These are phyloP conservation scores for Stenchaetothrips biformis DNA, from an alignment of 2,888 invertebrate genomes.

Conservation along the genomic window DNA sequence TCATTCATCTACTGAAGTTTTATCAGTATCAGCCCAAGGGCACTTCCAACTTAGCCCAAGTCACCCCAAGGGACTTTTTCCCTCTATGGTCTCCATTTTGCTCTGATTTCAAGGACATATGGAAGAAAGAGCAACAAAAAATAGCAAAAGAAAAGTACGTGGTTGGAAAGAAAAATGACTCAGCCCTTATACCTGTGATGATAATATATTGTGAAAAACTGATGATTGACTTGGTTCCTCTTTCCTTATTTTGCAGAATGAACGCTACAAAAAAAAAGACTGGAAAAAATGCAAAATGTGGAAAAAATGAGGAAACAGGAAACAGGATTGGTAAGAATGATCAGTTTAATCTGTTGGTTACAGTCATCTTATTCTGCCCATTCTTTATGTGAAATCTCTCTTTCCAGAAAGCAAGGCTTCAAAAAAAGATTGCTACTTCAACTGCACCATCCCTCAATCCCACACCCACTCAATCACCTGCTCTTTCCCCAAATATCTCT, in stretches of 20 bases:
- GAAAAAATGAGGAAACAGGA: conserved; percentile 44
- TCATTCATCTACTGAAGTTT: conserved; percentile 73
- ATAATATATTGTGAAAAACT: conserved; percentile 39
- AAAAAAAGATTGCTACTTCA: conserved; percentile 25
- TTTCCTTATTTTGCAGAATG: conserved; percentile 37
- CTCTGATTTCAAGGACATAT: conserved; percentile 89
- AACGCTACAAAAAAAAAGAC: conserved; percentile 57
- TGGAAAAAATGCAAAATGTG: conserved; percentile 52
- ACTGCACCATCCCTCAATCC: conserved; percentile 17
- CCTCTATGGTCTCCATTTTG: conserved; percentile 85
- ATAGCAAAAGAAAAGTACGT: conserved; percentile 77
- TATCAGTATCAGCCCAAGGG: conserved; percentile 82
- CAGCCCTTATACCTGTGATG: conserved; percentile 31
- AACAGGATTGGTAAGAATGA: conserved; percentile 40
- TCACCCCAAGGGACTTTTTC: conserved; percentile 85
- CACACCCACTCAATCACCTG: neutral
- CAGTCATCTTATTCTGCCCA: neutral
- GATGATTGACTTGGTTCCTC: conserved; percentile 47
- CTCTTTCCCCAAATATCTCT: conserved; percentile 2
- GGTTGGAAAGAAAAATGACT: conserved; percentile 5
- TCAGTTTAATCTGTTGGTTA: neutral
- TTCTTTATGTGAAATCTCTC: neutral
- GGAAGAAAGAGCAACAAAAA: conserved; percentile 84
- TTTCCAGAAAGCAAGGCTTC: conserved; percentile 1
- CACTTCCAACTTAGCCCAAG: conserved; percentile 57